Percentiles rank a stretch among this genome's conserved stretches.
These are phyloP conservation scores for Siniperca undulata DNA, from an alignment of 2,797 vertebrate species.

Conservation along the genomic window DNA sequence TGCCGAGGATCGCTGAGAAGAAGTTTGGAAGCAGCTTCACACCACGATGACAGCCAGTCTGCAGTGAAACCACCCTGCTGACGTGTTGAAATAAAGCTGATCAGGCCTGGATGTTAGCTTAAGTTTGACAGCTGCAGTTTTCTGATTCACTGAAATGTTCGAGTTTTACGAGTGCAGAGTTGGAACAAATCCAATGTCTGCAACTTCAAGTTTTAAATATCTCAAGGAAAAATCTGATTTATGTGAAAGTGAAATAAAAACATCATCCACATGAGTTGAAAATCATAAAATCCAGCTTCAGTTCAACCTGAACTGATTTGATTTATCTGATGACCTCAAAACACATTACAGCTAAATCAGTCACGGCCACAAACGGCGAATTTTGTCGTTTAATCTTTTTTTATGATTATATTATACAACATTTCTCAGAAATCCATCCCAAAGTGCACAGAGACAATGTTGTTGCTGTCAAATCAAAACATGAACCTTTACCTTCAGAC, in stretches of 20 bases:
- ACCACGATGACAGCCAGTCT: too few relatives aligned
- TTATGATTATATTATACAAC: too few relatives aligned
- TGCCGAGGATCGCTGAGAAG: slow-evolving; percentile 8
- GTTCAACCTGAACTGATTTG: background rate
- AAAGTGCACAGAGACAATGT: too few relatives aligned
- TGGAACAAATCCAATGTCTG: background rate
- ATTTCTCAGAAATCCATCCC: too few relatives aligned
- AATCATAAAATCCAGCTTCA: background rate
- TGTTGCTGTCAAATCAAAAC: too few relatives aligned
- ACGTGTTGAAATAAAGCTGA: background rate
- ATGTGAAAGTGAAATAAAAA: background rate
- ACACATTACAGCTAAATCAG: background rate
- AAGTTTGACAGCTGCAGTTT: background rate
- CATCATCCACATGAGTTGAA: background rate
- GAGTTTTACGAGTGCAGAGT: background rate
- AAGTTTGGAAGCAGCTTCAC: slow-evolving; percentile 4
- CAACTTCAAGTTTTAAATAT: background rate
- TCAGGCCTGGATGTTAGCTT: background rate
- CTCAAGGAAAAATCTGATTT: background rate
- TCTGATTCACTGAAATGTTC: background rate
- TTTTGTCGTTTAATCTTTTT: too few relatives aligned
- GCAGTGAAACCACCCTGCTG: background rate
- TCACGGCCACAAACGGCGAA: background rate
- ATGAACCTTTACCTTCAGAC: too few relatives aligned
- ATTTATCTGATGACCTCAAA: background rate